Percentiles rank a stretch among this genome's conserved stretches.
phyloP scores from a whole-genome alignment of 2,797 vertebrate genomes.

The Melanotaenia maccullochi region DNA sequence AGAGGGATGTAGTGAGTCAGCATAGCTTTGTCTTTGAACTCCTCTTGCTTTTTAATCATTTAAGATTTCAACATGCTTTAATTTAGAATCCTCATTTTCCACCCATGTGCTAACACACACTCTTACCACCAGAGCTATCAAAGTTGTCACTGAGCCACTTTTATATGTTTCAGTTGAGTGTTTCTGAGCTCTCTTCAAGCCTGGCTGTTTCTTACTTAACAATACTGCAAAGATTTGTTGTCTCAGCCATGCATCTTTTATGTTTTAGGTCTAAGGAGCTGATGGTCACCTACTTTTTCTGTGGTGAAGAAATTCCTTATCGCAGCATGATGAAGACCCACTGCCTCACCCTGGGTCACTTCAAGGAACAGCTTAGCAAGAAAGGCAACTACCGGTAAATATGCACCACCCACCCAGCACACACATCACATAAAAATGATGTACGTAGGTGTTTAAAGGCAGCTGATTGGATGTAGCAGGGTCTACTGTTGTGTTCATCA shows the following conservation, averaged over 20 bases:
- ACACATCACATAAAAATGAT: not conserved
- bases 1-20: constrained; percentile 68
- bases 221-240: not conserved
- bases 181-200: not conserved
- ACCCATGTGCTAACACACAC: constrained; percentile 43
- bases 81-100: constrained; percentile 53
- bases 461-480: constrained; percentile 5
- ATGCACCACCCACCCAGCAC: constrained; percentile 2
- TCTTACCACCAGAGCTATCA: constrained; percentile 33
- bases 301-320: constrained; percentile 97
- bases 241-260: not conserved
- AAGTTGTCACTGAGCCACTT: constrained; percentile 20
- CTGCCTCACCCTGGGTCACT: constrained; percentile 96
- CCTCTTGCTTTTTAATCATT: constrained; percentile 70
- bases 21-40: constrained; percentile 69
- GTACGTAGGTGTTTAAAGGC: not conserved
- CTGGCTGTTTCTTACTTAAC: constrained; percentile 18
- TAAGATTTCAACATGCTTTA: constrained; percentile 68
- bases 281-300: constrained; percentile 98
- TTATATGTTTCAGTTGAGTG: not conserved
- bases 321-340: constrained; percentile 95
- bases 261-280: constrained; percentile 61
- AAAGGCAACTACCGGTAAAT: constrained; percentile 97
- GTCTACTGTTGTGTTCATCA: constrained; percentile 3
- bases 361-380: constrained; percentile 99